A percentile compares a stretch with the other conserved stretches of the same genome.
These are phyloP conservation scores for Nasonovia ribisnigri DNA, from an alignment of 2,888 invertebrate genomes.

Conservation along the genomic window DNA sequence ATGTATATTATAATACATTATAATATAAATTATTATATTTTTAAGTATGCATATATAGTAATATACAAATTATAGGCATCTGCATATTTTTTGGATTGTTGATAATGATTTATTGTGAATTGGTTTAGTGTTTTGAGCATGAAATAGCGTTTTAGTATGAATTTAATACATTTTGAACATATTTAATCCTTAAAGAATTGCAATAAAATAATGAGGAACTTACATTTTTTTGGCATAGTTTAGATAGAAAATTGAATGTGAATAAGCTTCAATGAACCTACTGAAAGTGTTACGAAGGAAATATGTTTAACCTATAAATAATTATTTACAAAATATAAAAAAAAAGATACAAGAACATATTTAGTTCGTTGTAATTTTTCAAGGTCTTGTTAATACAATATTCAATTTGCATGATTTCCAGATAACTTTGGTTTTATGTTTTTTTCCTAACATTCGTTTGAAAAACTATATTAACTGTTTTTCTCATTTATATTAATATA, in stretches of 20 bases:
- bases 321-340: background rate
- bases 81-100: background rate
- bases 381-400: conserved; percentile 19
- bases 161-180: background rate
- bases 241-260: background rate
- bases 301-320: background rate
- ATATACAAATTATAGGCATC: background rate
- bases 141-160: background rate
- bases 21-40: too few relatives aligned
- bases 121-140: background rate
- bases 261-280: background rate
- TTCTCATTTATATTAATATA: background rate
- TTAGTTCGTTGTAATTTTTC: background rate
- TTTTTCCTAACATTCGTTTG: background rate
- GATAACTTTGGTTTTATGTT: conserved; percentile 13
- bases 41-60: background rate
- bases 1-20: background rate
- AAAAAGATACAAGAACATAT: background rate
- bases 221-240: background rate
- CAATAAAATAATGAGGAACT: background rate
- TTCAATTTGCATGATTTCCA: background rate
- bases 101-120: background rate
- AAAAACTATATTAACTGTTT: background rate
- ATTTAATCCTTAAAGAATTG: background rate
- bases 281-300: background rate